Base-by-base conservation (phyloP, 2,888 invertebrate genomes). In the Platycheirus rosarum region DNA sequence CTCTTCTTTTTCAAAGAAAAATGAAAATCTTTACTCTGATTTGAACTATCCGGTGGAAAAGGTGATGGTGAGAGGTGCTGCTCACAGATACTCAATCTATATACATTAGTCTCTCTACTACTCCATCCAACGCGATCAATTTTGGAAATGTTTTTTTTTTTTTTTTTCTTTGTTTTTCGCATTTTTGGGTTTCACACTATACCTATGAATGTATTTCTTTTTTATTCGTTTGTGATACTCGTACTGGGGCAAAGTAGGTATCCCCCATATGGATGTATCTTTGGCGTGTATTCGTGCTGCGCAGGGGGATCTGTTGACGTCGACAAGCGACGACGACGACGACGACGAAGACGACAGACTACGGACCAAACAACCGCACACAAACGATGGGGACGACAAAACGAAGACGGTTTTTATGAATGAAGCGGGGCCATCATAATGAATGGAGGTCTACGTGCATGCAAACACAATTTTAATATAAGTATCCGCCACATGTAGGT, bases 341-440 rank as follows among this genome's bases (percentile, higher is more conserved):
- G n/a, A n/a, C n/a, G n/a, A n/a, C n/a, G n/a, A n/a, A n/a, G 51
- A 42, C 66, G n/a, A 16, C 53, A 29, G 49, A 63, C 20, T 18
- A 46, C 68, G 40, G n/a, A n/a, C 14, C 26, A 18, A 69, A 84
- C 60, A 26, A 60, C 40, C 18, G 20, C 70, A 44, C 70, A 44
- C n/a, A 66, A 53, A 48, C 75, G 66, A 71, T 32, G 60, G 53
- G 76, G 82, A 68, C 76, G 66, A 82, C 65, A 77, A 57, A 71
- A 71, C 68, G 71, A 82, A 82, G 77, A 82, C 62, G 87, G 87
- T 88, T 88, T 88, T 88, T 88, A 88, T 88, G 88, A 88, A 88
- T 88, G 88, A 88, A 88, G 88, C 85, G 84, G n/a, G n/a, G 85
- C 82, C 87, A 80, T 87, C 87, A 88, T 88, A 87, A 88, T 88